Evolutionary conservation across 2,113 vertebrate genomes (phyloP), one percentile per base, ranked within the genome.

Genomic region (Ariopsis seemanni): DNA sequence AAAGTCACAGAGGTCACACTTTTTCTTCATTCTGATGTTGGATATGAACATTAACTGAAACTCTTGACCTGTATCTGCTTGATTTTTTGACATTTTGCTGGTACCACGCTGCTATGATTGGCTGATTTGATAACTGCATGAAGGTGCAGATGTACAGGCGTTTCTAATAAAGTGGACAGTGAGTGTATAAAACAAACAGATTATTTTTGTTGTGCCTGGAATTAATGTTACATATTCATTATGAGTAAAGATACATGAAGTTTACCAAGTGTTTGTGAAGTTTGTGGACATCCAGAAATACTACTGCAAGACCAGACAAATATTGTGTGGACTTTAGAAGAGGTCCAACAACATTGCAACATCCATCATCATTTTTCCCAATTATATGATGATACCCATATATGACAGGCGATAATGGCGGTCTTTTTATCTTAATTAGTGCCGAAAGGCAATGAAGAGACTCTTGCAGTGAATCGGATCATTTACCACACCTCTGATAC

Each of bases 311-410:
- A 22, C 25, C 15, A 17, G 30, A 34, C 7, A 34, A 34, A 69
- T 42, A 42, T 5, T 15, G 14, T 42, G 69, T 72, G 34, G 8
- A 74, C 34, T 48, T 72, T 72, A 52, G 25, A 75, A 52, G 11
- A n/a, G 10, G 74, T 4, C 48, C 74, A 79, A 25, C 25, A 79
- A 53, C 53, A 30, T 30, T 18, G 6, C 53, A 69, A 84, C 48
- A 86, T 88, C 81, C 55, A 80, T 90, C 85, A 85, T 81, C 14
- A 48, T 86, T 82, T 87, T 55, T 88, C 80, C 77, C 80, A 84
- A 86, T 88, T 84, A 89, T n/a, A 3, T 82, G 27, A 22, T 50
- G 84, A 82, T 87, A 82, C 83, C 65, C 57, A 85, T 63, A 18
- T 62, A 34, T 89, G 86, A 84, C 83, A 58, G 78, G 55, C 62